phyloP scores from a whole-genome alignment of 2,888 invertebrate species.

The Spodoptera littoralis region DNA sequence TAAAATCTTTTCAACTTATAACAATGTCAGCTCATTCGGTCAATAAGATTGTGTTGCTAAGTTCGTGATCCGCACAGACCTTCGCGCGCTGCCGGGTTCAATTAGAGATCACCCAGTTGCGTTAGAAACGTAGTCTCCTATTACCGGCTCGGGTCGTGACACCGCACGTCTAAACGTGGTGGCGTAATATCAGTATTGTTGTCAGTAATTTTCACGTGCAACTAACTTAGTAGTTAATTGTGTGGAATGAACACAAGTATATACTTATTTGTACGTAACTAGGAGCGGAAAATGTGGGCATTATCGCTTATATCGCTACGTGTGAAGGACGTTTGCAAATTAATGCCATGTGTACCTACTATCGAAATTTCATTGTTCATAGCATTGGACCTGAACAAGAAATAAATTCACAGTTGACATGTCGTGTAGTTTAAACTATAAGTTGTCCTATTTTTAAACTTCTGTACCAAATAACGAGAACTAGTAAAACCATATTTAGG shows the following conservation, averaged over 20 bases:
- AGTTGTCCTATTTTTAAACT: no score
- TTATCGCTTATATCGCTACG: constrained; percentile 70
- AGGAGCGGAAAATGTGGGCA: constrained; percentile 73
- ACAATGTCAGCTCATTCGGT: constrained; percentile 57
- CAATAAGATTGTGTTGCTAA: constrained; percentile 58
- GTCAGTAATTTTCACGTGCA: constrained; percentile 75
- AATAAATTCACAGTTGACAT: constrained; percentile 16
- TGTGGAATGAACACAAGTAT: constrained; percentile 65
- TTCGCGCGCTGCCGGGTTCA: constrained; percentile 77
- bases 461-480: neutral
- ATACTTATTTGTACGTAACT: constrained; percentile 59
- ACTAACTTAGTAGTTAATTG: constrained; percentile 72
- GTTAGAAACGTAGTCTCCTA: constrained; percentile 72
- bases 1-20: constrained; percentile 39
- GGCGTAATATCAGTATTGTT: constrained; percentile 78
- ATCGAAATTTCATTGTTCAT: constrained; percentile 55
- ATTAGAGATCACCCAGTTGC: constrained; percentile 78
- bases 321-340: constrained; percentile 69
- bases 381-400: constrained; percentile 24
- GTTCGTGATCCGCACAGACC: constrained; percentile 68
- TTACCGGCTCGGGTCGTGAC: constrained; percentile 77
- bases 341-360: constrained; percentile 53
- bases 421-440: neutral
- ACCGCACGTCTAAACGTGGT: constrained; percentile 73
- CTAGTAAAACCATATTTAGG: constrained; percentile 9